phyloP scores from a whole-genome alignment of 2,888 invertebrate species.

The Chaetoderma sp. region DNA sequence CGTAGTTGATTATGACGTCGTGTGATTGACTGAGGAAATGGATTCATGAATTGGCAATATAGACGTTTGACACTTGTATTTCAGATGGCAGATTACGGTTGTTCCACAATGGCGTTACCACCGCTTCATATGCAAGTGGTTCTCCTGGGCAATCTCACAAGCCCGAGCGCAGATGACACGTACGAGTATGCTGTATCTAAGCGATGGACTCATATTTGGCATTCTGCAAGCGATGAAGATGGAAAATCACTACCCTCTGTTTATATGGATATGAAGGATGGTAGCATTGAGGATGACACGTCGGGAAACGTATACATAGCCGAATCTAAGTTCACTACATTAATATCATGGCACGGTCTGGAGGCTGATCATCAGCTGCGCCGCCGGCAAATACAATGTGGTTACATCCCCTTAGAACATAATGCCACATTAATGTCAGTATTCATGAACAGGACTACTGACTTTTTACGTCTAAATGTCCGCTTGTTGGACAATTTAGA shows the following conservation, averaged over 20 bases:
- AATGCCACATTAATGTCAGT: conserved; percentile 5
- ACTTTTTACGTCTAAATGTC: conserved; percentile 29
- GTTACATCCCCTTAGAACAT: conserved; percentile 22
- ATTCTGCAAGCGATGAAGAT: conserved; percentile 25
- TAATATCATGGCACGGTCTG: conserved; percentile 46
- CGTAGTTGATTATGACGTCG: no score
- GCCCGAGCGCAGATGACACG: conserved; percentile 7
- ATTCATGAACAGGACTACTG: conserved; percentile 25
- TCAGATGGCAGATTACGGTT: no score
- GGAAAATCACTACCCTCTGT: conserved; percentile 26
- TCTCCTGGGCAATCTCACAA: no score
- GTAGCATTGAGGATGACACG: conserved; percentile 37
- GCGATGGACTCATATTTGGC: conserved; percentile 41
- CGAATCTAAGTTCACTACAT: conserved; percentile 44
- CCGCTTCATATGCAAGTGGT: no score
- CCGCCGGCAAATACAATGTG: conserved; percentile 35
- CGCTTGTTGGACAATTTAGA: conserved; percentile 24
- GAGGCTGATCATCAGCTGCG: conserved; percentile 35
- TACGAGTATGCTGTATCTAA: conserved; percentile 44
- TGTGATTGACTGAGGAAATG: no score
- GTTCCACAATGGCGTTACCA: no score
- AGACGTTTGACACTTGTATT: no score
- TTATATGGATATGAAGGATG: no score
- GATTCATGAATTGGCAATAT: no score
- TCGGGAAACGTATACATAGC: conserved; percentile 42